These are phyloP conservation scores for Gobio occitaniae DNA, from an alignment of 2,797 vertebrate genomes.

Conservation along the genomic window DNA sequence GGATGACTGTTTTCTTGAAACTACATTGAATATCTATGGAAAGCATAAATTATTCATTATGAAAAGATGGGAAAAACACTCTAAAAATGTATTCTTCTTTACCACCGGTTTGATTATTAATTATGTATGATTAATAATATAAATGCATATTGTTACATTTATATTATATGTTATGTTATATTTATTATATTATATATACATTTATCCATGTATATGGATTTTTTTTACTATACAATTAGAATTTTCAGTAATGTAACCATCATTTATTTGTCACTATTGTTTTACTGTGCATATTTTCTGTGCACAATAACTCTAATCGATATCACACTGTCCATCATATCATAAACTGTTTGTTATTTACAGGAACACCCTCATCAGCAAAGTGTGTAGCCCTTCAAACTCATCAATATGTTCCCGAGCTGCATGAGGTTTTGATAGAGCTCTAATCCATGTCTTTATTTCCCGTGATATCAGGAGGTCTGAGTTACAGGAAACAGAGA, in stretches of 20 bases:
- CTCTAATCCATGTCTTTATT: background rate
- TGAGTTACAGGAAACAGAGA: slow-evolving; percentile 1
- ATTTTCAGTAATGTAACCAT: no score
- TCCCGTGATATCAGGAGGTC: background rate
- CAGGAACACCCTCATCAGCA: background rate
- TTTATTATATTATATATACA: background rate
- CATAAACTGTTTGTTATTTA: background rate
- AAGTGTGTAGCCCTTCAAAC: background rate
- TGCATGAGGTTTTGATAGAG: background rate
- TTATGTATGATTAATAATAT: background rate
- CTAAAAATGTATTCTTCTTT: background rate
- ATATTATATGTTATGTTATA: background rate
- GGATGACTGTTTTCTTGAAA: background rate
- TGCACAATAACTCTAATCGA: no score
- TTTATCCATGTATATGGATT: no score
- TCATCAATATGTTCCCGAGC: background rate
- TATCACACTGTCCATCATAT: background rate
- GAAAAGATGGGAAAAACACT: background rate
- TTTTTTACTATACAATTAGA: no score
- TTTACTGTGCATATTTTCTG: background rate
- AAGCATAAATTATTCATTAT: background rate
- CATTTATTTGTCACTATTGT: background rate
- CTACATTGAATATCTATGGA: background rate
- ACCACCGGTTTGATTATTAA: background rate
- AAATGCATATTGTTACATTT: background rate